Base-by-base conservation (phyloP, 2,797 vertebrate genomes). In the Steatocranus sp. region DNA sequence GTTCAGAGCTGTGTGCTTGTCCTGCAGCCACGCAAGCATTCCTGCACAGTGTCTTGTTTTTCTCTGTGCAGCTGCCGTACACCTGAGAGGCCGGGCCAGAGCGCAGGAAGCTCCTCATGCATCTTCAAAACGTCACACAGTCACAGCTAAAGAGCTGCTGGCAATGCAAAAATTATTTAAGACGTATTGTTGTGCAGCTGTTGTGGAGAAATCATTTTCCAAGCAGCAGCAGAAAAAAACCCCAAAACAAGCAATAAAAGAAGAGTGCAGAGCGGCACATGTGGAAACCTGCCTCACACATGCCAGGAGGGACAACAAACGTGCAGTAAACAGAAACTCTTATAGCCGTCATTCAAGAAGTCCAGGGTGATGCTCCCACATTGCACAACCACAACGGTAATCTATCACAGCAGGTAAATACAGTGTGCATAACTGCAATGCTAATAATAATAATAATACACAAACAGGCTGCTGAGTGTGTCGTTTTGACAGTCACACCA, bases 241-340 rank as follows among this genome's bases (percentile, higher is more conserved):
- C 23, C 48, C 25, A 76, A 50, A 68, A 76, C 41, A 70, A n/a
- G 11, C n/a, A 73, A 23, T 11, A 50, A 76, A 20, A 82, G 41
- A 66, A 46, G 49, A 66, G 12, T 70, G 53, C 66, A 75, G 76
- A 75, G 66, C 18, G 4, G 77, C 83, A 86, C 95, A 12, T 93
- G 94, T 95, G 91, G 84, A 86, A 95, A 94, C 94, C 88, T 94
- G 94, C 76, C 90, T 90, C 4, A 80, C 84, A 66, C 84, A 93
- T 82, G 86, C 91, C 91, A 76, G 73, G 48, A 88, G 79, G 79
- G 80, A 73, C 48, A 30, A 74, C 83, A 34, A 27, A 14, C 54
- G 80, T 74, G 34, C 38, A 12, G 77, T 80, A 86, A 87, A 87
- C 48, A 91, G 54, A 86, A 78, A 86, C 34, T 50, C 23, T 61